Base-by-base conservation (phyloP, 2,113 vertebrate species). In the Genyomyrus donnyi region DNA sequence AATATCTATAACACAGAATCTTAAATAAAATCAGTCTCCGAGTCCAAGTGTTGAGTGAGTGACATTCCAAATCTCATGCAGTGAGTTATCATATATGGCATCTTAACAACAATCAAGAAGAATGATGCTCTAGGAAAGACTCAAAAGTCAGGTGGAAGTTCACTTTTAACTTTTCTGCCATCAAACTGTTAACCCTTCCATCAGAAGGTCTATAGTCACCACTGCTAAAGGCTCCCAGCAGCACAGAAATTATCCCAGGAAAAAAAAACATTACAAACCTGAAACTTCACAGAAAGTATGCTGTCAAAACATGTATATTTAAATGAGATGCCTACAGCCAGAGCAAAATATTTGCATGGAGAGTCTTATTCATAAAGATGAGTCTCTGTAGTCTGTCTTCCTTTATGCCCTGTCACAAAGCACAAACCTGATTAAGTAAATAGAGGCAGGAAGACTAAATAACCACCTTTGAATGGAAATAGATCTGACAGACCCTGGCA, bases 1-100 rank as follows among this genome's bases (percentile, higher is more conserved):
- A 27, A 27, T 70, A 70, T 31, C n/a, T 70, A 31, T 11, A 70
- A 70, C 27, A 70, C 89, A 88, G 85, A 90, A 91, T 89, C 92
- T 90, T n/a, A 88, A 35, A 88, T 45, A 39, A 24, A n/a, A 74
- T 48, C 27, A 49, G 11, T 24, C 49, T 42, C 42, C 8, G 39
- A 87, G 56, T 86, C 39, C 35, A 83, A 19, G 77, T 24, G 10
- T 45, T 83, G 46, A 2, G 46, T 48, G 56, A 62, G 42, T 49
- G 84, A 50, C 46, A n/a, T 85, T 85, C 21, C 10, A 62, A 85
- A 85, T n/a, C 24, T 48, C 24, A n/a, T 13, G 6, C 42, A n/a
- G n/a, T 27, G 11, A 35, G 21, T 87, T 50, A 13, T 35, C 27
- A 87, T 15, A 58, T 21, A 3, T 39, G 50, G 17, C 15, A 88